A percentile compares a stretch with the other conserved stretches of the same genome.
Evolutionary conservation across 2,888 invertebrate species (phyloP).

Genomic region (Agrotis clavis): DNA sequence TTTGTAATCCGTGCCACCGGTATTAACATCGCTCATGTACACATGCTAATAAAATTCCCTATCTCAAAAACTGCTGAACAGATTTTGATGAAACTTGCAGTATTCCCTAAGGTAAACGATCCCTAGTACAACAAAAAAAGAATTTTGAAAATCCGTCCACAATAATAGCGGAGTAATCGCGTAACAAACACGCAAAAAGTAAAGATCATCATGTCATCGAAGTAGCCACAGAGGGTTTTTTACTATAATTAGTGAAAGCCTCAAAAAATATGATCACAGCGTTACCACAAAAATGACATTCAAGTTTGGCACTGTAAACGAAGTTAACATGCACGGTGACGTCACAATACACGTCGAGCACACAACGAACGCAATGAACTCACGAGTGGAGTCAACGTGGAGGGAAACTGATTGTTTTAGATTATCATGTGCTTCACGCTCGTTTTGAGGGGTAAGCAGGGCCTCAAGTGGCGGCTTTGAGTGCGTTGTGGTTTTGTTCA

Average conservation of each 20-base stretch:
- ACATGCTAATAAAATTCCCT: too few species aligned
- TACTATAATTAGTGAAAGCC: neutral
- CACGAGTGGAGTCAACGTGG: conserved; percentile 61
- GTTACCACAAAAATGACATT: conserved; percentile 7
- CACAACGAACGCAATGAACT: conserved; percentile 49
- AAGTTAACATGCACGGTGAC: conserved; percentile 11
- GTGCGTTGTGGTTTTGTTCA: conserved; percentile 34
- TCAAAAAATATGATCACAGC: neutral
- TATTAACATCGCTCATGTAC: too few species aligned
- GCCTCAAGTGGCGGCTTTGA: conserved; percentile 23
- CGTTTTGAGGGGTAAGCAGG: conserved; percentile 38
- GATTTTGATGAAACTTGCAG: too few species aligned
- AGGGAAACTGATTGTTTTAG: conserved; percentile 53
- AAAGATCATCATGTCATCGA: too few species aligned
- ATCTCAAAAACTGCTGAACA: too few species aligned
- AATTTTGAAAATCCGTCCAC: too few species aligned
- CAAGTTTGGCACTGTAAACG: neutral
- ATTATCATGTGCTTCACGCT: conserved; percentile 52
- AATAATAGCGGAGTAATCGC: too few species aligned
- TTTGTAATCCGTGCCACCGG: too few species aligned
- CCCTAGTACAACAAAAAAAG: too few species aligned
- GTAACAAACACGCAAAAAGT: too few species aligned
- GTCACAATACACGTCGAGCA: conserved; percentile 27
- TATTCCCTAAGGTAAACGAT: too few species aligned
- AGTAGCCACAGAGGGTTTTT: too few species aligned